Evolutionary conservation across 2,797 vertebrate species (phyloP).

Genomic region (Cirrhinus molitorella): DNA sequence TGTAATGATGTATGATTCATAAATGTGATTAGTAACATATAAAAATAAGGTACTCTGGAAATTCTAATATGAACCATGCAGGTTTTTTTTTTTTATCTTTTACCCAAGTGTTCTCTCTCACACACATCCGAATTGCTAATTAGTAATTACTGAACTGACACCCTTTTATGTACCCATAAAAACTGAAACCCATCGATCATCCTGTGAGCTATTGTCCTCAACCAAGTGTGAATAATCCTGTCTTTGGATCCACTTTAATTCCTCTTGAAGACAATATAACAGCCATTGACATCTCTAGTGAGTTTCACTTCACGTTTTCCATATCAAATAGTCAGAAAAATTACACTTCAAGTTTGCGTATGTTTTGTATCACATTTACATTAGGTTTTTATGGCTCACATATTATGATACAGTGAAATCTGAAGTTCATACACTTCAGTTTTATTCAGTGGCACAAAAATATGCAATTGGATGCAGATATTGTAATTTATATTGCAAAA

Average conservation of each 20-base stretch:
- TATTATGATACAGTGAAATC: neutral
- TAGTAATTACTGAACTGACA: constrained; percentile 6
- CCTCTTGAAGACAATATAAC: neutral
- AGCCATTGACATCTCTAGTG: neutral
- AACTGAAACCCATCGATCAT: constrained; percentile 17
- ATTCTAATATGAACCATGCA: neutral
- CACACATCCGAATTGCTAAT: constrained; percentile 13
- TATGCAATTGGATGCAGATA: neutral
- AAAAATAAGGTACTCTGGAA: neutral
- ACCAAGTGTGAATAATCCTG: neutral
- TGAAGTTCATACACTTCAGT: neutral
- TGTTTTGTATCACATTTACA: neutral
- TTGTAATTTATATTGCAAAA: neutral
- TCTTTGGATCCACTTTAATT: neutral
- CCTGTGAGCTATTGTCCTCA: neutral
- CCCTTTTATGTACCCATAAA: neutral
- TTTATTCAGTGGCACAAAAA: neutral
- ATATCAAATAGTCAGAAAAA: neutral
- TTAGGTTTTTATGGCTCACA: too few relatives aligned
- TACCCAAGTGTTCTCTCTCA: neutral
- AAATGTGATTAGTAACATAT: neutral
- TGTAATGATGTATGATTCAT: neutral
- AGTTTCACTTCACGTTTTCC: neutral
- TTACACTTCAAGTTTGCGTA: neutral
- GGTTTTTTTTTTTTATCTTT: neutral